Conservation (phyloP, 2,888 invertebrate genomes). For the Ectemnius continuus region DNA sequence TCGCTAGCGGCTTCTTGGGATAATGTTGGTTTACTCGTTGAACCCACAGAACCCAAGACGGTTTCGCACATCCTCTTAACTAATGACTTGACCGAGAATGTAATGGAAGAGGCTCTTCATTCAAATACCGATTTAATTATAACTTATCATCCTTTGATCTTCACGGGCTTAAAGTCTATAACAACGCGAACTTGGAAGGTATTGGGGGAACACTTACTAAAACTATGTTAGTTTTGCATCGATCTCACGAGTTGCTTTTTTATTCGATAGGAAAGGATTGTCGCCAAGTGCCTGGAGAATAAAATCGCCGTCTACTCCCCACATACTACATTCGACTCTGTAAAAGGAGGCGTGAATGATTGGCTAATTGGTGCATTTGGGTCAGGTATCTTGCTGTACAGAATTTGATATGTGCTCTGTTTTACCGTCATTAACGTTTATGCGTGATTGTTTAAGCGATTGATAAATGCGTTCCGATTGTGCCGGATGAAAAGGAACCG, state of each 20-base stretch:
- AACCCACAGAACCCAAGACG: constrained; percentile 81
- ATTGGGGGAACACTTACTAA: not conserved
- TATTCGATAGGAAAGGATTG: constrained; percentile 85
- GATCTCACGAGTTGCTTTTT: not conserved
- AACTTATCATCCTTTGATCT: constrained; percentile 98
- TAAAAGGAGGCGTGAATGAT: constrained; percentile 92
- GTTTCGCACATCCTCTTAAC: constrained; percentile 88
- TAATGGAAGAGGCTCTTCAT: constrained; percentile 88
- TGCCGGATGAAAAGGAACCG: constrained; percentile 53
- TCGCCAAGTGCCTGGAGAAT: constrained; percentile 88
- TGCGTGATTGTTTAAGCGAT: constrained; percentile 56
- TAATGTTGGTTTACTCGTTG: constrained; percentile 94
- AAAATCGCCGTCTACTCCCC: constrained; percentile 95
- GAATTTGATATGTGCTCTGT: too few relatives aligned
- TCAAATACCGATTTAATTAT: constrained; percentile 88
- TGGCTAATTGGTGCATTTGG: constrained; percentile 90
- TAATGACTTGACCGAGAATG: constrained; percentile 94
- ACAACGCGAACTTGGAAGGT: constrained; percentile 85
- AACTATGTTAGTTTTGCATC: too few relatives aligned
- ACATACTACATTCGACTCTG: constrained; percentile 93
- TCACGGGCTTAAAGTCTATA: constrained; percentile 89
- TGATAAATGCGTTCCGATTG: constrained; percentile 68
- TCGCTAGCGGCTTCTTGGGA: constrained; percentile 93
- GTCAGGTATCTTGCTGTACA: constrained; percentile 32
- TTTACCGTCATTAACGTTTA: too few relatives aligned